Percentiles rank a stretch among this genome's conserved stretches.
These are phyloP conservation scores for Hemibagrus guttatus DNA, from an alignment of 2,797 vertebrate genomes.

Conservation along the genomic window DNA sequence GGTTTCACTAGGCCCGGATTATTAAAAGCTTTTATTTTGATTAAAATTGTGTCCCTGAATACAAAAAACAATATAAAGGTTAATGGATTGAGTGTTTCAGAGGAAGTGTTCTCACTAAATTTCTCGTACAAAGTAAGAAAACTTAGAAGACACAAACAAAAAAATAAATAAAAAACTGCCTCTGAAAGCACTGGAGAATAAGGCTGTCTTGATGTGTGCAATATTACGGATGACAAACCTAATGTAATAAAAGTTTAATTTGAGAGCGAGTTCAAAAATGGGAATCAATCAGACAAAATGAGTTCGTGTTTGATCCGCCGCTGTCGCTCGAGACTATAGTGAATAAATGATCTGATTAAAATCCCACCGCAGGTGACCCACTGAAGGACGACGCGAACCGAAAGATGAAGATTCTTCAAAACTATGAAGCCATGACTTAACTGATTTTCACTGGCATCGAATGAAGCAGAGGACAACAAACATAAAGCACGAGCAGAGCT, in stretches of 20 bases:
- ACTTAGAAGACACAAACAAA: background rate
- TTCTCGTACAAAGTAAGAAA: background rate
- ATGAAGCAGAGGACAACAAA: conserved; percentile 28
- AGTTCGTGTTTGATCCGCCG: background rate
- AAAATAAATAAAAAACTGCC: too few species aligned
- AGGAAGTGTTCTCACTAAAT: background rate
- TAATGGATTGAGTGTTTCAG: background rate
- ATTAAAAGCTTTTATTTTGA: background rate
- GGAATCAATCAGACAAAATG: background rate
- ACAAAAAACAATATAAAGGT: background rate
- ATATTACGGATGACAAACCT: background rate
- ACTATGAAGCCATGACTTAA: background rate
- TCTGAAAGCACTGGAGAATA: background rate
- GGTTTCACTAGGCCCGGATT: background rate
- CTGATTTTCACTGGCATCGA: background rate
- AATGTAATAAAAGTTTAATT: background rate
- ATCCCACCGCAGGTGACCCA: conserved; percentile 2
- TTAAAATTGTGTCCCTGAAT: background rate
- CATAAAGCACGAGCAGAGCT: background rate
- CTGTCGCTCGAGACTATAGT: background rate
- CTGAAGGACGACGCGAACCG: background rate
- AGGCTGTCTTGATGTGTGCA: background rate
- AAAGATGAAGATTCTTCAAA: background rate
- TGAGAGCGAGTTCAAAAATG: background rate
- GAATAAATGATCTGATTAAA: conserved; percentile 17